A percentile compares a stretch with the other conserved stretches of the same genome.
Evolutionary conservation across 2,888 invertebrate genomes (phyloP).

Genomic region (Heliconius charithonia): DNA sequence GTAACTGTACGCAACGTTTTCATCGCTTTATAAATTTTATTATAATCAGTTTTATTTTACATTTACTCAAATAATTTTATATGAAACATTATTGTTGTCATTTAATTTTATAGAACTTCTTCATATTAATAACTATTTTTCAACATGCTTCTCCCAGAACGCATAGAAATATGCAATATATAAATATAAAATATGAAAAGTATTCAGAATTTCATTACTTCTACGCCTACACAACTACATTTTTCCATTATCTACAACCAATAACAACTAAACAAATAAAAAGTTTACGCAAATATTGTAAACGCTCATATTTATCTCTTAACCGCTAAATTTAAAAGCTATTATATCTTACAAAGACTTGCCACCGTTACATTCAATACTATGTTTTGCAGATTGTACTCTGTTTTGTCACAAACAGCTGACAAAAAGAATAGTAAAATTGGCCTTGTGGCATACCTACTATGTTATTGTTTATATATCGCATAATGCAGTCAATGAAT

Average conservation of each 20-base stretch:
- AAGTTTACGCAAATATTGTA: not conserved
- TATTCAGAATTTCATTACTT: too few relatives aligned
- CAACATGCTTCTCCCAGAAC: too few relatives aligned
- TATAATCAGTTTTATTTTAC: too few relatives aligned
- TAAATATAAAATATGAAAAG: too few relatives aligned
- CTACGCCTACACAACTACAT: not conserved
- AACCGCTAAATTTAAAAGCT: constrained; percentile 6
- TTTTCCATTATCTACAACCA: constrained; percentile 6
- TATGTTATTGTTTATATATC: constrained; percentile 46
- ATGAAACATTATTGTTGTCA: too few relatives aligned
- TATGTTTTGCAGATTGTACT: constrained; percentile 29
- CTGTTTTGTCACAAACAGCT: constrained; percentile 29
- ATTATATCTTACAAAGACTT: constrained; percentile 28
- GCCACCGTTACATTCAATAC: constrained; percentile 26
- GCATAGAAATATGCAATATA: too few relatives aligned
- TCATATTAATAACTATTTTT: too few relatives aligned
- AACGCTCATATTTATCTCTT: constrained; percentile 7
- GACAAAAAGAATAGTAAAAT: constrained; percentile 46
- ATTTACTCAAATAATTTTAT: too few relatives aligned
- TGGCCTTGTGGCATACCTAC: constrained; percentile 43
- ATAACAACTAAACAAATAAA: constrained; percentile 18
- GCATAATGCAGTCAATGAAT: constrained; percentile 49
- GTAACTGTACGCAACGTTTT: too few relatives aligned
- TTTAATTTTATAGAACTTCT: too few relatives aligned
- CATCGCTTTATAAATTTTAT: too few relatives aligned